These are phyloP conservation scores for Prunella fulvescens DNA, from an alignment of 2,113 vertebrate genomes.

Conservation along the genomic window DNA sequence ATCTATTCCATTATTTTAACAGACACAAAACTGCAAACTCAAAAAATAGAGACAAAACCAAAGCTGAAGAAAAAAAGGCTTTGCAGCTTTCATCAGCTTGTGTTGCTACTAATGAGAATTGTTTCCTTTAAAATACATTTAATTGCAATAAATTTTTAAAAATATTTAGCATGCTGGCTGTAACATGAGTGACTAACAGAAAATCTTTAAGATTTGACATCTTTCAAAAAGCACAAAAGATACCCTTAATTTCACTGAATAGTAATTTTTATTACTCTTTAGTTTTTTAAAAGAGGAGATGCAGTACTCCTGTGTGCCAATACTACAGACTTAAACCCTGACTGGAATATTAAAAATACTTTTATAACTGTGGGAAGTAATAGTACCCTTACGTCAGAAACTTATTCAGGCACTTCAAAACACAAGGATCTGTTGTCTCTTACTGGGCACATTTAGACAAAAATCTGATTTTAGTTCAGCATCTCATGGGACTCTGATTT, in stretches of 20 bases:
- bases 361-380: not conserved
- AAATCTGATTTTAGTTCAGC: not conserved
- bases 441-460: not conserved
- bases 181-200: not conserved
- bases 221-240: not conserved
- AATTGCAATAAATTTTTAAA: not conserved
- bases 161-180: not conserved
- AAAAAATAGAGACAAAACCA: not conserved
- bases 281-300: not conserved
- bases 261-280: not conserved
- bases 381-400: not conserved
- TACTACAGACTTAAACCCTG: not conserved
- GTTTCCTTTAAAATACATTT: not conserved
- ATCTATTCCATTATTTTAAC: not conserved
- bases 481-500: not conserved
- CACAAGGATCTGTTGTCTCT: not conserved
- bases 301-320: not conserved
- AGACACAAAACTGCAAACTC: not conserved
- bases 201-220: not conserved
- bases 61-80: not conserved
- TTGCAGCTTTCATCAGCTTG: not conserved
- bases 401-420: not conserved
- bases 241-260: not conserved
- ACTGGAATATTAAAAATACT: slow-evolving; percentile 31
- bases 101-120: not conserved